Evolutionary conservation across 2,797 vertebrate species (phyloP), one percentile per base, ranked within the genome.

Genomic region (Sus cebifrons): DNA sequence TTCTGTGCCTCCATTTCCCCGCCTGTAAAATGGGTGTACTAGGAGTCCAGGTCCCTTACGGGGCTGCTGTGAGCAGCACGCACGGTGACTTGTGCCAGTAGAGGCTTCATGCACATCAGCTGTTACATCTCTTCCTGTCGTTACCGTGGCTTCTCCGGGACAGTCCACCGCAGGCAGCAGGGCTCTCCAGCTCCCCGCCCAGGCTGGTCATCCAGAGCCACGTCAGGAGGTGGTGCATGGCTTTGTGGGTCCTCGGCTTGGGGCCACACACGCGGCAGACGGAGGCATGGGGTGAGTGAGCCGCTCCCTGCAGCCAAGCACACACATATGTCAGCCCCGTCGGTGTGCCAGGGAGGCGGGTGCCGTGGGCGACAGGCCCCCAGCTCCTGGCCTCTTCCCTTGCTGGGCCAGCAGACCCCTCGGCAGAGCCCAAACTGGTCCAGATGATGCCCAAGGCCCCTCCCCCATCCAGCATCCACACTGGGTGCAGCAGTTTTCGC

Each of bases 181-280:
- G 21, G 14, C 7, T 13, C 70, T 17, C 67, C 20, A 1, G 11
- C 16, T 6, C 29, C 64, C 25, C 3, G 16, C n/a, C 23, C 13
- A 2, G 2, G 2, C 12, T 3, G 6, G 52, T 18, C 13, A 3
- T 49, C 62, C 3, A 8, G 0, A 0, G 11, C 49, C 17, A 0
- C 0, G 0, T 15, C 18, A 0, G 36, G 32, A 44, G 17, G 9
- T 73, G 1, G 4, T 44, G 44, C 5, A 1, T 0, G 0, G 74
- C 44, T 32, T 36, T 8, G 64, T 16, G 44, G 18, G 44, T 1
- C 7, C 64, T 20, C 58, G 27, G 49, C 32, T 67, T 23, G 9
- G 64, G 32, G 54, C 29, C 84, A 12, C 27, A 5, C 49, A 9
- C 0, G 3, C 12, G 2, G 25, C 40, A 10, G 9, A 9, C 0